Conservation (phyloP, 2,113 vertebrate genomes). For the Poeciliopsis occidentalis region DNA sequence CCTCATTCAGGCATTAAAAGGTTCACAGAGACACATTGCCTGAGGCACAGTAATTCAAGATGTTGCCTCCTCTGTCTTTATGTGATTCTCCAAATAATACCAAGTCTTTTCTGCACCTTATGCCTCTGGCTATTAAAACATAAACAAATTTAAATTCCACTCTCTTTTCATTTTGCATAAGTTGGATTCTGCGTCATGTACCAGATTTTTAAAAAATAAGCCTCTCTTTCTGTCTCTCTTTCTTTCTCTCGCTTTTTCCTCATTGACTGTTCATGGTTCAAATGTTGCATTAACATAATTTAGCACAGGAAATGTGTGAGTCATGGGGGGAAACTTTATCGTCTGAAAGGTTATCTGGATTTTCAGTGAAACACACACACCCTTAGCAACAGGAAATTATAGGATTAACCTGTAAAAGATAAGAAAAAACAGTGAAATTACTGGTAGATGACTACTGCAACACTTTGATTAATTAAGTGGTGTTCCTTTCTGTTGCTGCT, state of each 20-base stretch:
- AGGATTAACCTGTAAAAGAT: conserved; percentile 27
- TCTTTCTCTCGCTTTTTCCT: conserved; percentile 16
- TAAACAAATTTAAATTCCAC: background rate
- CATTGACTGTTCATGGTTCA: conserved; percentile 42
- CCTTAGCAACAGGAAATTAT: background rate
- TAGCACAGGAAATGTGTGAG: conserved; percentile 45
- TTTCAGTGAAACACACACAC: conserved; percentile 2
- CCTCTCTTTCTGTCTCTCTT: background rate
- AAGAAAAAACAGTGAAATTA: background rate
- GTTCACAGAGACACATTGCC: background rate
- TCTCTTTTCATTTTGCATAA: background rate
- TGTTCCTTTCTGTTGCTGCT: background rate
- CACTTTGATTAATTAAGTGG: conserved; percentile 16
- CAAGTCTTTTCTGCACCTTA: background rate
- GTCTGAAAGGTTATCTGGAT: conserved; percentile 66
- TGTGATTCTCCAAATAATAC: no score
- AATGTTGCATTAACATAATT: conserved; percentile 75
- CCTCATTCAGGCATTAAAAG: background rate
- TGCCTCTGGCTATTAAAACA: background rate
- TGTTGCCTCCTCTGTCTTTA: background rate
- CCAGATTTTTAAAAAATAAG: background rate
- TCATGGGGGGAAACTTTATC: conserved; percentile 55
- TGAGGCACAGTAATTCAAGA: background rate
- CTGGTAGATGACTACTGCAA: conserved; percentile 12
- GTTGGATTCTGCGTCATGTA: background rate